phyloP scores from a whole-genome alignment of 2,888 invertebrate genomes.

The Artemia sinica region DNA sequence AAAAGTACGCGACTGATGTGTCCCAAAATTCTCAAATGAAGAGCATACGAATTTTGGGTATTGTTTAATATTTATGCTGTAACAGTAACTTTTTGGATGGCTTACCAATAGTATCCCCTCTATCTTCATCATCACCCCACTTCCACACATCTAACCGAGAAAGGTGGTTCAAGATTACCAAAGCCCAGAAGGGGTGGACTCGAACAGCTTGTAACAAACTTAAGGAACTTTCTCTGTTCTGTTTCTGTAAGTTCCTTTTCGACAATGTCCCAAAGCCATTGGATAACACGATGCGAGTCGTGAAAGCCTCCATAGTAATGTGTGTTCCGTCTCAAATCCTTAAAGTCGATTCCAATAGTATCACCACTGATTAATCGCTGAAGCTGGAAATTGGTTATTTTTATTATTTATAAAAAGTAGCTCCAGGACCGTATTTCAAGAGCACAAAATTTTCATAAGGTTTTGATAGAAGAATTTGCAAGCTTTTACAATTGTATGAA shows the following conservation, averaged over 20 bases:
- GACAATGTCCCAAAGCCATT: slow-evolving; percentile 97
- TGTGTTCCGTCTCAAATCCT: slow-evolving; percentile 70
- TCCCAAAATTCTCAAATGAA: too few species aligned
- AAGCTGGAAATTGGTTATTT: slow-evolving; percentile 39
- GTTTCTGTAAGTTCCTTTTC: slow-evolving; percentile 81
- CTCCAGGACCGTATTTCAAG: too few species aligned
- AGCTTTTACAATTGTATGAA: too few species aligned
- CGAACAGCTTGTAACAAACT: slow-evolving; percentile 90
- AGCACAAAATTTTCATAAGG: too few species aligned
- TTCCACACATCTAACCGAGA: slow-evolving; percentile 96
- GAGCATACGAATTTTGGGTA: too few species aligned
- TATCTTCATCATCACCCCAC: slow-evolving; percentile 94
- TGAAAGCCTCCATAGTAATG: slow-evolving; percentile 99
- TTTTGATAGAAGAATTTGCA: too few species aligned
- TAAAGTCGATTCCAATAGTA: slow-evolving; percentile 74
- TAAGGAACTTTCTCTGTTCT: slow-evolving; percentile 82
- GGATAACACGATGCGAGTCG: slow-evolving; percentile 87
- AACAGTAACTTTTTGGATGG: slow-evolving; percentile 14
- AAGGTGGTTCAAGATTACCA: slow-evolving; percentile 87
- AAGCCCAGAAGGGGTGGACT: slow-evolving; percentile 92
- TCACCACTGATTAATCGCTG: slow-evolving; percentile 91
- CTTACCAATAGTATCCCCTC: slow-evolving; percentile 62
- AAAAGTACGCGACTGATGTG: too few species aligned
- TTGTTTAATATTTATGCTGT: background rate
- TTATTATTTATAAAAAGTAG: too few species aligned